A percentile compares a stretch with the other conserved stretches of the same genome.
phyloP scores from a whole-genome alignment of 1,140 invertebrate genomes.

The Campodea augens region DNA sequence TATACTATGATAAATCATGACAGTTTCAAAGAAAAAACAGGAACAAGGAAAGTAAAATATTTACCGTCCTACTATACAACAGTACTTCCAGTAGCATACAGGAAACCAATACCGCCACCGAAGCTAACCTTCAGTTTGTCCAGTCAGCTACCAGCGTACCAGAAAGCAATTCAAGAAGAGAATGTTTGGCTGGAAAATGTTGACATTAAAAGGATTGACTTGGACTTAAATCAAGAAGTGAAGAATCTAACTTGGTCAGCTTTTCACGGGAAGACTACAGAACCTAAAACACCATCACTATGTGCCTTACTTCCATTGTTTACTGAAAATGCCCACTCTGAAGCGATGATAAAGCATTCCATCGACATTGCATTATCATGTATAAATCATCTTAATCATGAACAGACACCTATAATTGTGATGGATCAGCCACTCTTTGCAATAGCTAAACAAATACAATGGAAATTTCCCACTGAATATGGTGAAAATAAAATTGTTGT shows the following conservation, averaged over 20 bases:
- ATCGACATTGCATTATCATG: constrained; percentile 10
- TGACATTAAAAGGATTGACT: background rate
- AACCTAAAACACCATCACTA: background rate
- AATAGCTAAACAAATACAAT: constrained; percentile 13
- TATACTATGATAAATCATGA: background rate
- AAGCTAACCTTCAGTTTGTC: background rate
- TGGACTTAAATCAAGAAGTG: background rate
- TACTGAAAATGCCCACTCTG: background rate
- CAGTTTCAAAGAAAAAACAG: background rate
- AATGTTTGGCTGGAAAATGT: background rate
- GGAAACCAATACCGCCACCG: background rate
- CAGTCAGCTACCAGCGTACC: no score
- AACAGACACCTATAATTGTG: constrained; percentile 8
- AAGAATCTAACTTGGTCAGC: background rate
- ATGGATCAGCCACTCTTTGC: constrained; percentile 11
- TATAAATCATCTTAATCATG: constrained; percentile 12
- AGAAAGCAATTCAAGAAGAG: no score
- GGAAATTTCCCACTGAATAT: constrained; percentile 11
- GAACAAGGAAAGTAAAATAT: background rate
- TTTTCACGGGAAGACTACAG: background rate
- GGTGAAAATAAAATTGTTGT: constrained; percentile 13
- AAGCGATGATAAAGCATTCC: constrained; percentile 3
- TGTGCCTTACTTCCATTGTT: background rate
- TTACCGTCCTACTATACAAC: background rate
- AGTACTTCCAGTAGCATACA: background rate